Conservation (phyloP, 2,113 vertebrate genomes). For the Sciurus niger region DNA sequence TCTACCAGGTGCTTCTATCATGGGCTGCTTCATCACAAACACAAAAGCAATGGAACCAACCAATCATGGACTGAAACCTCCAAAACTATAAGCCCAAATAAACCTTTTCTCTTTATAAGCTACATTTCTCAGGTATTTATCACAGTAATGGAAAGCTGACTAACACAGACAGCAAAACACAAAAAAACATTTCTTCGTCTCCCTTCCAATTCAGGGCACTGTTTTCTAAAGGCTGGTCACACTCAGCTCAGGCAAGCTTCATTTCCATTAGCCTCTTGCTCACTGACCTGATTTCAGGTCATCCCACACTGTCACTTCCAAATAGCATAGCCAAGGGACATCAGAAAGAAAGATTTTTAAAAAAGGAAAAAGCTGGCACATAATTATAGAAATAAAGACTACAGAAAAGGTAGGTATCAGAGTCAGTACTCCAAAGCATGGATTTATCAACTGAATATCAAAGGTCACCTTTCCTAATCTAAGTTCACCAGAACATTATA, state of each 20-base stretch:
- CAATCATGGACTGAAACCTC: background rate
- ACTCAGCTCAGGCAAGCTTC: background rate
- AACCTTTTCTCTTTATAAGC: background rate
- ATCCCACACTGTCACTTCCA: background rate
- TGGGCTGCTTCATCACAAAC: background rate
- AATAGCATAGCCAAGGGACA: background rate
- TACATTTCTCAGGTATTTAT: background rate
- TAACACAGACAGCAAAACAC: background rate
- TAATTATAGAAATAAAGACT: background rate
- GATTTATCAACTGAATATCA: background rate
- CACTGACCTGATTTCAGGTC: background rate
- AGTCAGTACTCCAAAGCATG: background rate
- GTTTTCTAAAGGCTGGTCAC: background rate
- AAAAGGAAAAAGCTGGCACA: background rate
- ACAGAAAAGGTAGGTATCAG: background rate
- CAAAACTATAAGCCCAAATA: background rate
- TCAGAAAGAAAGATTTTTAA: background rate
- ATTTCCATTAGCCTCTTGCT: conserved; percentile 28
- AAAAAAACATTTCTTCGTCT: background rate
- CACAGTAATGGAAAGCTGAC: background rate
- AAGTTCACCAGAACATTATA: background rate
- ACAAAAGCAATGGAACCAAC: background rate
- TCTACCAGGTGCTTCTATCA: background rate
- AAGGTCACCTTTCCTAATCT: conserved; percentile 38
- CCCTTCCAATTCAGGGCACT: background rate